These are phyloP conservation scores for Uria lomvia DNA, from an alignment of 2,113 vertebrate species.

Conservation along the genomic window DNA sequence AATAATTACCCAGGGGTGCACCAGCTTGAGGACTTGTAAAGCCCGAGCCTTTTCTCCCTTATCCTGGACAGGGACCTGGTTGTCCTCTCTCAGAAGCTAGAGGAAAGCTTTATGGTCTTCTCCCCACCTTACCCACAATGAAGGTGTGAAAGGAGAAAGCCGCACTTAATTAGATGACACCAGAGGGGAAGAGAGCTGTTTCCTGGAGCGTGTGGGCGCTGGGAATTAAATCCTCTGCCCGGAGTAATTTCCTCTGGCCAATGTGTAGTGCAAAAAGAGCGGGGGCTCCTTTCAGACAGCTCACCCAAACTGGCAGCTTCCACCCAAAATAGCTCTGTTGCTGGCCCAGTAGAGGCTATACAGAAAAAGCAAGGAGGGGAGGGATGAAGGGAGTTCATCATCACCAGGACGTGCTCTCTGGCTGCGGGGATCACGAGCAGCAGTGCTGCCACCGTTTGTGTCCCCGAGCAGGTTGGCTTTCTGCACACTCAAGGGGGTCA, in stretches of 20 bases:
- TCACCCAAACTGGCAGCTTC: background rate
- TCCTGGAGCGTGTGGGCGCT: background rate
- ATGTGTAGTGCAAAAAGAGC: background rate
- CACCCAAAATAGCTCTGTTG: background rate
- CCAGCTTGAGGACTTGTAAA: background rate
- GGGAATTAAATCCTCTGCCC: background rate
- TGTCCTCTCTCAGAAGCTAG: background rate
- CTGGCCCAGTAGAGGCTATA: background rate
- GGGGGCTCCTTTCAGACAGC: background rate
- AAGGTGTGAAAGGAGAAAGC: background rate
- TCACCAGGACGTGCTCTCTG: background rate
- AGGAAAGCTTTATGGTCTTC: background rate
- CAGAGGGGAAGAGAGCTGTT: background rate
- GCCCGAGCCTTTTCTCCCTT: background rate
- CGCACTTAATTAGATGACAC: rapidly evolving
- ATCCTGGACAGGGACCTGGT: background rate
- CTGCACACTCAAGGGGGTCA: rapidly evolving
- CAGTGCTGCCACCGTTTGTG: rapidly evolving
- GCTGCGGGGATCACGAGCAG: background rate
- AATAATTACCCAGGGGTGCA: background rate
- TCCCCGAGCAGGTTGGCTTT: background rate
- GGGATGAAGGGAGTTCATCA: background rate
- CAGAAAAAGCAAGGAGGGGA: background rate
- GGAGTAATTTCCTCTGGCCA: background rate
- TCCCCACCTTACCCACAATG: background rate